Conservation (phyloP, 2,888 invertebrate species). For the Diarsia rubi region DNA sequence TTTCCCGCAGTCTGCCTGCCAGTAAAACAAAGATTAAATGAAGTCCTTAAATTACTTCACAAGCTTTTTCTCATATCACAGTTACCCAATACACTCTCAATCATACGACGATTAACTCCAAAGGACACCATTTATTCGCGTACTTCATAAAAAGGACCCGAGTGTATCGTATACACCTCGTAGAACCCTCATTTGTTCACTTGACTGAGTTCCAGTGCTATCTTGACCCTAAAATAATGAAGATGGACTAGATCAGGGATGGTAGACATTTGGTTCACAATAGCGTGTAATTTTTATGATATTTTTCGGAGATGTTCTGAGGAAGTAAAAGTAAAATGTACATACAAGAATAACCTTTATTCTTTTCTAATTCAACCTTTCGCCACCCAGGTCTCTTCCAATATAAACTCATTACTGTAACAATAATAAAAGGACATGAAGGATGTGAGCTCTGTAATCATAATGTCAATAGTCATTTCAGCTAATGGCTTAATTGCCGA, state of each 20-base stretch:
- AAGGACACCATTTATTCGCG: constrained; percentile 9
- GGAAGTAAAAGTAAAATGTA: not conserved
- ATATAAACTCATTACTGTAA: not conserved
- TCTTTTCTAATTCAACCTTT: not conserved
- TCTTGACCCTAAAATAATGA: constrained; percentile 49
- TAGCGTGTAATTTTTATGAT: not conserved
- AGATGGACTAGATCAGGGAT: constrained; percentile 36
- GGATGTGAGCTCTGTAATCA: too few relatives aligned
- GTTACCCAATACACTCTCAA: constrained; percentile 26
- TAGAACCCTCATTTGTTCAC: constrained; percentile 38
- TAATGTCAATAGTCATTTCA: too few relatives aligned
- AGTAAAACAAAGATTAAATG: not conserved
- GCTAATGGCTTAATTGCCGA: too few relatives aligned
- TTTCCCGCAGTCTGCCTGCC: not conserved
- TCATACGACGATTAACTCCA: constrained; percentile 47
- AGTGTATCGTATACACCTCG: constrained; percentile 43
- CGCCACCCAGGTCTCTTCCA: not conserved
- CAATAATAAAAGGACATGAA: too few relatives aligned
- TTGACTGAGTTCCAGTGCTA: constrained; percentile 40
- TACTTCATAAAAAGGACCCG: constrained; percentile 34
- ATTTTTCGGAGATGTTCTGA: not conserved
- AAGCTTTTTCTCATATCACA: constrained; percentile 11
- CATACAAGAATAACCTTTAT: not conserved
- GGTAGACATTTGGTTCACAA: not conserved
- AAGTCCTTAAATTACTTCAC: not conserved